Evolutionary conservation across 2,113 vertebrate species (phyloP).

Genomic region (Vulpes ferrilata): DNA sequence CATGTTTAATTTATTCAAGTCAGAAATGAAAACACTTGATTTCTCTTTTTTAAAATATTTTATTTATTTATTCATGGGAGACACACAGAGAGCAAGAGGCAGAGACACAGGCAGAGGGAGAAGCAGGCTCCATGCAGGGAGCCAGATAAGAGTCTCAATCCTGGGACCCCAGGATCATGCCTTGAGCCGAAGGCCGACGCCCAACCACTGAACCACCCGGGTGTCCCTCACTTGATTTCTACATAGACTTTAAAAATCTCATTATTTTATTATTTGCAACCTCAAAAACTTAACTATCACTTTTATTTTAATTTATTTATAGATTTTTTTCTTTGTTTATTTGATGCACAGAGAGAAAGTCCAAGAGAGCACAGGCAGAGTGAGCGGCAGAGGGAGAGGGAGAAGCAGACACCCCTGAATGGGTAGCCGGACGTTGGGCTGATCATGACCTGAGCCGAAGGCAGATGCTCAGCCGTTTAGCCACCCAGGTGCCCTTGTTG

Average conservation of each 20-base stretch:
- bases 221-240: background rate
- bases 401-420: background rate
- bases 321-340: background rate
- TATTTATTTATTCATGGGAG: no score
- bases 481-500: background rate
- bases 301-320: background rate
- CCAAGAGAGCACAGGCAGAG: background rate
- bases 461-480: background rate
- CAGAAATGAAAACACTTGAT: conserved; percentile 13
- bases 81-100: no score
- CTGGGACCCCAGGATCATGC: no score
- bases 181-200: no score
- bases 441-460: background rate
- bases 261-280: conserved; percentile 14
- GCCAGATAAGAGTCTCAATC: no score
- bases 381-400: background rate
- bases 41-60: background rate
- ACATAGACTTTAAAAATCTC: background rate
- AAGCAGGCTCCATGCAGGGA: no score
- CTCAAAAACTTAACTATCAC: background rate
- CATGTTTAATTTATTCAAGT: background rate
- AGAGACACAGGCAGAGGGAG: no score
- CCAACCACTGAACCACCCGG: no score
- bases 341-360: background rate
- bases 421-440: background rate